phyloP scores from a whole-genome alignment of 2,113 vertebrate genomes.

The Labeo rohita region DNA sequence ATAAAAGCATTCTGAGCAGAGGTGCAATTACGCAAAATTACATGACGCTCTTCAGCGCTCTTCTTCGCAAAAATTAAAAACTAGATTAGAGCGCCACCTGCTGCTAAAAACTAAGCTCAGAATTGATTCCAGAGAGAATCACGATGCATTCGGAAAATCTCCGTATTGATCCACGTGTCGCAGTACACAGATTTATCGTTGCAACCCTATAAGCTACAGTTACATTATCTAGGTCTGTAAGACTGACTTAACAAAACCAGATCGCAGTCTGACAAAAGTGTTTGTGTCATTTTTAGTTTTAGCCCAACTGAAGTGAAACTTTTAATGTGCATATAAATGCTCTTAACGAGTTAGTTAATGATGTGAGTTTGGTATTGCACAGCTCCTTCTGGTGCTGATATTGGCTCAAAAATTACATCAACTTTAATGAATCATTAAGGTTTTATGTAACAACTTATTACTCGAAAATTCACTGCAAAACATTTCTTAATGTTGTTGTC shows the following conservation, averaged over 20 bases:
- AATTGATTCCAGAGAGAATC: too few species aligned
- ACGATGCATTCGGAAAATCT: too few species aligned
- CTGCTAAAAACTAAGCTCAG: too few species aligned
- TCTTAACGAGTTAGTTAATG: not conserved
- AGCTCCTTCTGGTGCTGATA: not conserved
- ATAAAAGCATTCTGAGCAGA: too few species aligned
- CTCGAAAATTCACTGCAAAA: not conserved
- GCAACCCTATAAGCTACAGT: not conserved
- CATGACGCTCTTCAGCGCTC: too few species aligned
- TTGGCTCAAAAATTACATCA: not conserved
- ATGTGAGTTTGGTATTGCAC: not conserved
- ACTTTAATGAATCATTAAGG: not conserved
- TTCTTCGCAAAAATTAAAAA: too few species aligned
- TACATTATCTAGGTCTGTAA: not conserved
- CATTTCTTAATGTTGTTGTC: not conserved
- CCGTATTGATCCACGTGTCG: too few species aligned
- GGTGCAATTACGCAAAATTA: too few species aligned
- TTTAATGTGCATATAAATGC: not conserved
- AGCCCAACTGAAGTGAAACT: not conserved
- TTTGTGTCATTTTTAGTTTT: not conserved
- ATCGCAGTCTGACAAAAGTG: not conserved
- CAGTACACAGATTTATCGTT: too few species aligned
- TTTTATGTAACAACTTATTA: not conserved
- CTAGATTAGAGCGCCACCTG: too few species aligned
- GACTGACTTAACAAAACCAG: not conserved